phyloP scores from a whole-genome alignment of 2,888 invertebrate species.

The Coecobrya sp. region DNA sequence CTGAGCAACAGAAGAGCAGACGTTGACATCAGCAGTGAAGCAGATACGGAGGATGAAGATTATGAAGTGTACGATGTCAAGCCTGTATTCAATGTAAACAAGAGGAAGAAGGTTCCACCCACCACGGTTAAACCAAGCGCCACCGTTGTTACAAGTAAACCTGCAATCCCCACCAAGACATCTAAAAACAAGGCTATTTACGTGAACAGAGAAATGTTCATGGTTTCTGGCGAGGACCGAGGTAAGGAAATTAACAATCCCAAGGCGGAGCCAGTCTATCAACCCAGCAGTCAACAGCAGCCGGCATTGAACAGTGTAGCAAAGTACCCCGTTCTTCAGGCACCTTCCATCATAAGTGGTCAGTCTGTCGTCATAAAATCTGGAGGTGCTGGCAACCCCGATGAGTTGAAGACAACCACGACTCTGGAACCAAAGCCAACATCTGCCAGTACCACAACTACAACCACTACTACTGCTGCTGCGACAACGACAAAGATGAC shows the following conservation, averaged over 20 bases:
- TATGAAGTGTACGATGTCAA: constrained; percentile 80
- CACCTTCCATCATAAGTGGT: constrained; percentile 80
- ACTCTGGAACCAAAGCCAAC: constrained; percentile 76
- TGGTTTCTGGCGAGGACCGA: constrained; percentile 83
- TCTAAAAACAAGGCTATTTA: constrained; percentile 68
- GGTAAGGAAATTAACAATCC: constrained; percentile 56
- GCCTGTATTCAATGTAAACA: constrained; percentile 68
- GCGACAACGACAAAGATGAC: constrained; percentile 58
- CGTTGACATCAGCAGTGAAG: constrained; percentile 38
- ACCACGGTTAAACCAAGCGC: constrained; percentile 20
- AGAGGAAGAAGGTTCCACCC: constrained; percentile 51
- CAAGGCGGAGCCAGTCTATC: constrained; percentile 74
- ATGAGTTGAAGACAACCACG: constrained; percentile 11
- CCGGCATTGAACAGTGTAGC: neutral
- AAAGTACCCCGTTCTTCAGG: constrained; percentile 73
- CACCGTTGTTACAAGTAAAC: neutral
- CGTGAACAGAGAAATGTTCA: constrained; percentile 83
- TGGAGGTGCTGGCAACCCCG: constrained; percentile 26
- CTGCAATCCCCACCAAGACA: neutral
- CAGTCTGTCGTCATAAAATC: constrained; percentile 81
- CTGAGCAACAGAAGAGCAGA: neutral
- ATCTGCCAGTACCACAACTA: constrained; percentile 63
- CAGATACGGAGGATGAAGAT: constrained; percentile 69
- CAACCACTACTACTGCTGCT: constrained; percentile 64
- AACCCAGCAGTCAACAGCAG: constrained; percentile 38